Conservation (phyloP, 2,113 vertebrate species). For the Lanius ludovicianus region DNA sequence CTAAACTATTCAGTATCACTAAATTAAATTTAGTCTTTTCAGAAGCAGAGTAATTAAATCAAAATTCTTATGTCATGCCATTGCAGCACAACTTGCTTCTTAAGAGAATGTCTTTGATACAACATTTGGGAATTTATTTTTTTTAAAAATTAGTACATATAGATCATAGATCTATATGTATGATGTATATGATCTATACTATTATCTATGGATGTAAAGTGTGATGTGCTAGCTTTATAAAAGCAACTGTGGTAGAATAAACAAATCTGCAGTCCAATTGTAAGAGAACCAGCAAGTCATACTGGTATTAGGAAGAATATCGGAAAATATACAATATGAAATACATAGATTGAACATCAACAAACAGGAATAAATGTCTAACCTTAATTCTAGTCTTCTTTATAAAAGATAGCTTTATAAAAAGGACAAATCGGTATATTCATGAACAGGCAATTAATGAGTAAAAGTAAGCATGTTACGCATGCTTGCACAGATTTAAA, state of each 20-base stretch:
- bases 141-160: neutral
- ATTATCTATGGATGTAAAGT: neutral
- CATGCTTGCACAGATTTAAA: neutral
- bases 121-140: neutral
- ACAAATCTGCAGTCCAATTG: neutral
- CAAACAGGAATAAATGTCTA: neutral
- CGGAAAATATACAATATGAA: neutral
- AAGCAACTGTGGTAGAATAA: neutral
- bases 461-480: neutral
- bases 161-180: neutral
- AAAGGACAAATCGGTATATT: neutral
- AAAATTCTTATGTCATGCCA: neutral
- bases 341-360: neutral
- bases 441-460: neutral
- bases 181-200: neutral
- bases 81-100: neutral
- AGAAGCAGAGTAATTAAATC: neutral
- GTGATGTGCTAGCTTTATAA: neutral
- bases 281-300: neutral
- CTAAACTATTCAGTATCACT: neutral
- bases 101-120: neutral
- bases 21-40: conserved; percentile 6
- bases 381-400: neutral
- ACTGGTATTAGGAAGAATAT: neutral
- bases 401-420: neutral